These are phyloP conservation scores for Lasioglossum malachurum DNA, from an alignment of 2,888 invertebrate species.

Conservation along the genomic window DNA sequence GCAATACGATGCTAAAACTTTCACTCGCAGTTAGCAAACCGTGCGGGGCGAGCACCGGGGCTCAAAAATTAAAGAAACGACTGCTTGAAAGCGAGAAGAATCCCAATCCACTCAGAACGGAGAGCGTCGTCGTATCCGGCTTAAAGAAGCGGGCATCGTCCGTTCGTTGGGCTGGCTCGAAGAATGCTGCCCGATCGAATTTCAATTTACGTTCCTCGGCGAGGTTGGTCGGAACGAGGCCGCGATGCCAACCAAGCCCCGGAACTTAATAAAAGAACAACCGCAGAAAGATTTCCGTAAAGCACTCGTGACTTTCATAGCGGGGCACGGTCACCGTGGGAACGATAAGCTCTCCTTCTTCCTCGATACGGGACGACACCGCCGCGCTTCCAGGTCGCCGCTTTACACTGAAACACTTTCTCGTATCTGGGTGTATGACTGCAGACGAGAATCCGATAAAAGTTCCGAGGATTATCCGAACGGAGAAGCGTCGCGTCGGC, in stretches of 20 bases:
- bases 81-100: not conserved
- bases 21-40: not conserved
- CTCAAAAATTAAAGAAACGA: not conserved
- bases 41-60: not conserved
- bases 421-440: constrained; percentile 34
- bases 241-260: constrained; percentile 15
- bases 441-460: constrained; percentile 70
- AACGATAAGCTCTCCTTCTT: constrained; percentile 34
- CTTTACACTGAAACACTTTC: constrained; percentile 58
- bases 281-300: constrained; percentile 49
- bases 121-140: not conserved
- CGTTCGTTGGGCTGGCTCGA: constrained; percentile 1
- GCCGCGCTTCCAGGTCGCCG: constrained; percentile 30
- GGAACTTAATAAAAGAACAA: constrained; percentile 58
- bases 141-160: not conserved
- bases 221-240: constrained; percentile 8
- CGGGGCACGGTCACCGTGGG: constrained; percentile 17
- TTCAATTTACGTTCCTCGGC: constrained; percentile 50
- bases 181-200: constrained; percentile 44
- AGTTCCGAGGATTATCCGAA: constrained; percentile 73
- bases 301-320: constrained; percentile 50
- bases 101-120: not conserved
- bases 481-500: constrained; percentile 10
- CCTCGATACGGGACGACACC: constrained; percentile 31
- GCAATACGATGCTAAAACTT: not conserved